Evolutionary conservation across 2,888 invertebrate species (phyloP).

Genomic region (Hypomecis punctinalis): DNA sequence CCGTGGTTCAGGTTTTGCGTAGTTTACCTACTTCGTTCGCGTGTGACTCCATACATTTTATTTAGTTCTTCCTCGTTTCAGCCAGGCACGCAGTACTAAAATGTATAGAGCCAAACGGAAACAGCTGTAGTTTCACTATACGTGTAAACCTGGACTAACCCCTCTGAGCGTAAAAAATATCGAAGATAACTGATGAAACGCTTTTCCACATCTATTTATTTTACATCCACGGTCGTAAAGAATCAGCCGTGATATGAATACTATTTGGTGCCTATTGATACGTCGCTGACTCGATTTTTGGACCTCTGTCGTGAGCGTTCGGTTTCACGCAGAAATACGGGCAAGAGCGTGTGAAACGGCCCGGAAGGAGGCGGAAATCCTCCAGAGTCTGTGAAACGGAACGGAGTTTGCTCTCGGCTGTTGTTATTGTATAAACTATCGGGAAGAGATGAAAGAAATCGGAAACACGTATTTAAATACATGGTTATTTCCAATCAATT

Average conservation of each 20-base stretch:
- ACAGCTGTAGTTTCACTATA: too few relatives aligned
- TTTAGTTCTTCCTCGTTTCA: too few relatives aligned
- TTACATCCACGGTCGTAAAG: conserved; percentile 32
- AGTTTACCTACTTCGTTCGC: too few relatives aligned
- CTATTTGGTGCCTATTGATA: conserved; percentile 55
- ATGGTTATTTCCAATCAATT: too few relatives aligned
- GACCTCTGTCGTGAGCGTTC: conserved; percentile 18
- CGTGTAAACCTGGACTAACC: too few relatives aligned
- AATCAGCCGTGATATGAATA: conserved; percentile 55
- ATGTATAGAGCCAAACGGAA: too few relatives aligned
- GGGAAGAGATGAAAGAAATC: too few relatives aligned
- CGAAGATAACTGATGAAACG: not conserved
- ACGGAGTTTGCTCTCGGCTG: not conserved
- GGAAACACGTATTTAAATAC: too few relatives aligned
- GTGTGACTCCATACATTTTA: too few relatives aligned
- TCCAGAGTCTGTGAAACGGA: conserved; percentile 11
- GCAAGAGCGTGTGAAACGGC: conserved; percentile 15
- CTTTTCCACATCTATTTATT: not conserved
- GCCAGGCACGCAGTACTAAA: too few relatives aligned
- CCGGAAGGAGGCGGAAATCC: conserved; percentile 3
- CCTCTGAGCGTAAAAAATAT: too few relatives aligned
- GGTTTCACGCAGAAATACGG: conserved; percentile 18
- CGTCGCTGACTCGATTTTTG: conserved; percentile 40
- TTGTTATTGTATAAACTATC: not conserved
- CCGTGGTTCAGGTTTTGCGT: too few relatives aligned